These are phyloP conservation scores for Aleiodes sp. DNA, from an alignment of 1,140 invertebrate species.

Conservation along the genomic window DNA sequence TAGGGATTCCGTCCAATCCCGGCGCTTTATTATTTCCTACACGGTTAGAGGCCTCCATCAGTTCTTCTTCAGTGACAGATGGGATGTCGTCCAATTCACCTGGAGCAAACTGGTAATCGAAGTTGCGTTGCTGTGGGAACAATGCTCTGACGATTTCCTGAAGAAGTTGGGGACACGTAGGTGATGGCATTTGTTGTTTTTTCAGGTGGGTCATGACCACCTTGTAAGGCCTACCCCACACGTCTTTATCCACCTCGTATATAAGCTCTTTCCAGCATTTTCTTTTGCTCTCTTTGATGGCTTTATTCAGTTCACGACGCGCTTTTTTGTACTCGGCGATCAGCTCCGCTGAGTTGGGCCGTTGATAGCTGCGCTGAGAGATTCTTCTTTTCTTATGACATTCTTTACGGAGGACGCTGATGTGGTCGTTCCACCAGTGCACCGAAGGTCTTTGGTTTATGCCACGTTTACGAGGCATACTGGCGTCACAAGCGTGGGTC, in stretches of 20 bases:
- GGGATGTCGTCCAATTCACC: neutral
- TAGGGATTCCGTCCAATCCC: constrained; percentile 46
- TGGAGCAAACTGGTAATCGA: neutral
- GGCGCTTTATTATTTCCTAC: constrained; percentile 46
- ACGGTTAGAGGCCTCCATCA: constrained; percentile 34
- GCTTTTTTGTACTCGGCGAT: neutral
- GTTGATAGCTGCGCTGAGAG: neutral
- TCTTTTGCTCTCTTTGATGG: constrained; percentile 39
- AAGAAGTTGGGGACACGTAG: neutral
- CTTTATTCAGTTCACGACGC: constrained; percentile 26
- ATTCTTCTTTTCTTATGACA: constrained; percentile 29
- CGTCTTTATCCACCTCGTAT: constrained; percentile 40
- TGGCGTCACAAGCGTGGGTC: constrained; percentile 22
- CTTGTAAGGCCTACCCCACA: constrained; percentile 46
- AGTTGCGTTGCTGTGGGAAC: neutral
- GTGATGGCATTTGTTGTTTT: neutral
- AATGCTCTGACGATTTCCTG: neutral
- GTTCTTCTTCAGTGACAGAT: constrained; percentile 30
- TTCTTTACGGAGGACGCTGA: constrained; percentile 35
- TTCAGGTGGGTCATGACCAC: constrained; percentile 30
- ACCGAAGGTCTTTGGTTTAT: neutral
- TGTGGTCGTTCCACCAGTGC: constrained; percentile 51
- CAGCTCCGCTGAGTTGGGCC: neutral
- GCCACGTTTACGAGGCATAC: constrained; percentile 24
- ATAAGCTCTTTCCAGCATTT: constrained; percentile 37